phyloP scores from a whole-genome alignment of 2,113 vertebrate genomes.

The Oxygymnocypris stewartii region DNA sequence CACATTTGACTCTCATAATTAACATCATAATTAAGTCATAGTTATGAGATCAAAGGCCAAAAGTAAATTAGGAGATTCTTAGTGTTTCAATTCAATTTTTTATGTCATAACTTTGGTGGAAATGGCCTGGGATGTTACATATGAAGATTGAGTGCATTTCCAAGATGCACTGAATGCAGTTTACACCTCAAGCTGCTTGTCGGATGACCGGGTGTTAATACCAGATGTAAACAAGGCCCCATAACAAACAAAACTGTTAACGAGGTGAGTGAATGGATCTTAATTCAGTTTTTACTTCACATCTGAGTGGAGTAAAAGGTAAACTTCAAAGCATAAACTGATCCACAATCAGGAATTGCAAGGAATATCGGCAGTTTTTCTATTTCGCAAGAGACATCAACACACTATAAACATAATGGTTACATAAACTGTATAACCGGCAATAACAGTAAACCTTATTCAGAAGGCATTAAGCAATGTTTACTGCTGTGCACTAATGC shows the following conservation, averaged over 20 bases:
- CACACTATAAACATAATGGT: background rate
- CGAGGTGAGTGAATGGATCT: background rate
- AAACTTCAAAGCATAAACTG: background rate
- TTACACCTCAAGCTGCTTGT: background rate
- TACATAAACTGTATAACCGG: background rate
- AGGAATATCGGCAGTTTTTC: background rate
- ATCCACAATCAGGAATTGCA: background rate
- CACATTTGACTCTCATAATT: background rate
- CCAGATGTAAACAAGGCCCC: background rate
- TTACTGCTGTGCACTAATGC: background rate
- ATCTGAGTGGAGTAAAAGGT: background rate
- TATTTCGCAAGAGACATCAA: background rate
- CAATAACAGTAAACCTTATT: slow-evolving; percentile 3
- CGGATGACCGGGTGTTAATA: background rate
- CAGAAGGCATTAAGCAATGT: background rate
- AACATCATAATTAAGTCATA: no score
- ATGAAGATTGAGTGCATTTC: no score
- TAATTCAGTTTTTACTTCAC: background rate
- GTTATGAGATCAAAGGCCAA: no score
- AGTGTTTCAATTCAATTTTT: no score
- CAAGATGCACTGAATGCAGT: no score
- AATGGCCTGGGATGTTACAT: no score
- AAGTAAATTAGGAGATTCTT: no score
- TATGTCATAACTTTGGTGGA: no score
- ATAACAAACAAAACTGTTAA: background rate